Evolutionary conservation across 2,888 invertebrate species (phyloP).

Genomic region (Marronus borbonicus): DNA sequence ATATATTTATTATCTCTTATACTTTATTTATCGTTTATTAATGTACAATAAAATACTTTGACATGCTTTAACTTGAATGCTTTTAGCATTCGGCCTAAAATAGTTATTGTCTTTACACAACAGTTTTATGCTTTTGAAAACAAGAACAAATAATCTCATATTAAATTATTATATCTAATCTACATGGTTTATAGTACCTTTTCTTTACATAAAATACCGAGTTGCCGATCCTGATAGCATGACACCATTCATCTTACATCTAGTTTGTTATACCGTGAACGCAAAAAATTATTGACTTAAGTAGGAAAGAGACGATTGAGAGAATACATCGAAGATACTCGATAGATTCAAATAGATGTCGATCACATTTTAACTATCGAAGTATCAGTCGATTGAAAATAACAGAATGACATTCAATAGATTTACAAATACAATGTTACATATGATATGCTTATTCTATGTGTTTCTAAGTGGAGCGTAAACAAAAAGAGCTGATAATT

Average conservation of each 20-base stretch:
- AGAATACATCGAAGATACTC: conserved; percentile 14
- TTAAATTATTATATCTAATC: conserved; percentile 29
- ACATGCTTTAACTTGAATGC: conserved; percentile 48
- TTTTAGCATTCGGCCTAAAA: conserved; percentile 63
- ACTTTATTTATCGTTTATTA: conserved; percentile 25
- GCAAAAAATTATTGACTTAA: conserved; percentile 68
- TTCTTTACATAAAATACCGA: neutral
- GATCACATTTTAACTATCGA: conserved; percentile 17
- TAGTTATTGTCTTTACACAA: conserved; percentile 72
- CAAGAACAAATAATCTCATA: conserved; percentile 37
- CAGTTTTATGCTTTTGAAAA: conserved; percentile 61
- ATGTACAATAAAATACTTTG: conserved; percentile 50
- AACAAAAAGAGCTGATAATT: neutral
- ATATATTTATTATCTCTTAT: neutral
- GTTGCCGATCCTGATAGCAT: neutral
- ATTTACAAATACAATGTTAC: conserved; percentile 35
- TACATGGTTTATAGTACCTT: conserved; percentile 23
- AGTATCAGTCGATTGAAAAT: conserved; percentile 2
- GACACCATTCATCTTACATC: conserved; percentile 31
- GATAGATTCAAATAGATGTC: conserved; percentile 23
- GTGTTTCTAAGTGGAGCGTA: conserved; percentile 28
- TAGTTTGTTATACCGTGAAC: conserved; percentile 44
- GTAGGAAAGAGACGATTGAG: conserved; percentile 66
- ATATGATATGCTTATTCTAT: conserved; percentile 53
- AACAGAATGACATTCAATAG: conserved; percentile 12